Evolutionary conservation across 2,888 invertebrate genomes (phyloP).

Genomic region (Conomelus anceps): DNA sequence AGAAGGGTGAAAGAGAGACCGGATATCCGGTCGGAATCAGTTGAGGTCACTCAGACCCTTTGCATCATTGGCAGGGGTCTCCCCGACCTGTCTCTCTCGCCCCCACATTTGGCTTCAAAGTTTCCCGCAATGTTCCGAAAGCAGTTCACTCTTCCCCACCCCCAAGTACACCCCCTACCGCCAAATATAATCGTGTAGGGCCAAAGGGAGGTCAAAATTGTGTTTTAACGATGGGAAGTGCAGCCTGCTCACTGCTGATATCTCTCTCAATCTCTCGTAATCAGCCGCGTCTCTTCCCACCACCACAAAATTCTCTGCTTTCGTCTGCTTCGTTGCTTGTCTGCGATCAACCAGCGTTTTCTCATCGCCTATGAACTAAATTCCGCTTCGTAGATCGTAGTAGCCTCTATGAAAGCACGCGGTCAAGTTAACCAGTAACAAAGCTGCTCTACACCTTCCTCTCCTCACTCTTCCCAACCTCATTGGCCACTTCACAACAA

Average conservation of each 20-base stretch:
- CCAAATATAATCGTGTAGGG: background rate
- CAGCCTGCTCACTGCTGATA: background rate
- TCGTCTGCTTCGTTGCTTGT: too few relatives aligned
- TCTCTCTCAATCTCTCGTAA: conserved; percentile 3
- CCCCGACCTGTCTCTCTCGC: background rate
- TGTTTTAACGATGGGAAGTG: conserved; percentile 12
- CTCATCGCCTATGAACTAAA: background rate
- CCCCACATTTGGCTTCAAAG: background rate
- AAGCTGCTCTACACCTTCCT: background rate
- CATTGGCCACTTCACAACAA: background rate
- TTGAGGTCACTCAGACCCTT: background rate
- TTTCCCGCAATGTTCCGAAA: background rate
- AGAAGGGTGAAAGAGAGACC: background rate
- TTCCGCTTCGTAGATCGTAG: background rate
- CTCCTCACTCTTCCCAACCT: too few relatives aligned
- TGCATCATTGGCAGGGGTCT: background rate
- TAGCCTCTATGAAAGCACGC: background rate
- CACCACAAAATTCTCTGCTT: background rate
- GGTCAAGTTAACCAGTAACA: background rate
- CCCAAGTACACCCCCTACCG: background rate
- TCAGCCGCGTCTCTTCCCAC: background rate
- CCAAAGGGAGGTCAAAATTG: background rate
- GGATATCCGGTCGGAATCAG: background rate
- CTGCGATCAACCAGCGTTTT: background rate
- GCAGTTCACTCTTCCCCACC: too few relatives aligned